Conservation (phyloP, 2,113 vertebrate genomes). For the Zootoca vivipara region DNA sequence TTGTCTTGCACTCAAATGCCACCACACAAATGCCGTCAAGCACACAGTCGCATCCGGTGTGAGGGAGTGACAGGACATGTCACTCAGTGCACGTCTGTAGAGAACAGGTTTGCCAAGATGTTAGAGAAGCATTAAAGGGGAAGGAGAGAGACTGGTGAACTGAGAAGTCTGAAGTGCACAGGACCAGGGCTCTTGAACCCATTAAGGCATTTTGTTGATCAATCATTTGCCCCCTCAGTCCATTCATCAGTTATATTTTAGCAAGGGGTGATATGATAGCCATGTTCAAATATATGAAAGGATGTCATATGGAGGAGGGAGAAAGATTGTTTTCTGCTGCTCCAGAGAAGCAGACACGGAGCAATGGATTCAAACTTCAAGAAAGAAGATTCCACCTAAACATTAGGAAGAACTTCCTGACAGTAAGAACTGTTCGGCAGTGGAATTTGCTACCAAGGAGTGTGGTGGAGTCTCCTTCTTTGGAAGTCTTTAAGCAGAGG, state of each 20-base stretch:
- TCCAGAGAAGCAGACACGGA: too few relatives aligned
- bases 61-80: constrained; percentile 6
- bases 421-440: too few relatives aligned
- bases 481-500: too few relatives aligned
- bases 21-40: not conserved
- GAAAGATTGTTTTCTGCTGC: too few relatives aligned
- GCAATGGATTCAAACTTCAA: too few relatives aligned
- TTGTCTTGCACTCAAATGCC: not conserved
- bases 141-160: constrained; percentile 1
- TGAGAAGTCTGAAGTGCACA: not conserved
- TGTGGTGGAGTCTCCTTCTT: too few relatives aligned
- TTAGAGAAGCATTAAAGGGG: not conserved
- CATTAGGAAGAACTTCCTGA: too few relatives aligned
- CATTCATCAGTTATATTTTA: not conserved
- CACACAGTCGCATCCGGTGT: not conserved
- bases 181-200: not conserved
- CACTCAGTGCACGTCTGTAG: not conserved
- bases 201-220: not conserved
- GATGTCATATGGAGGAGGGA: too few relatives aligned
- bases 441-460: too few relatives aligned
- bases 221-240: not conserved
- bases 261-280: too few relatives aligned
- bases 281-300: too few relatives aligned
- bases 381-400: too few relatives aligned
- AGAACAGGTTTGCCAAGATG: not conserved